Percentiles rank a stretch among this genome's conserved stretches.
These are phyloP conservation scores for Apeltes quadracus DNA, from an alignment of 2,113 vertebrate species.

Conservation along the genomic window DNA sequence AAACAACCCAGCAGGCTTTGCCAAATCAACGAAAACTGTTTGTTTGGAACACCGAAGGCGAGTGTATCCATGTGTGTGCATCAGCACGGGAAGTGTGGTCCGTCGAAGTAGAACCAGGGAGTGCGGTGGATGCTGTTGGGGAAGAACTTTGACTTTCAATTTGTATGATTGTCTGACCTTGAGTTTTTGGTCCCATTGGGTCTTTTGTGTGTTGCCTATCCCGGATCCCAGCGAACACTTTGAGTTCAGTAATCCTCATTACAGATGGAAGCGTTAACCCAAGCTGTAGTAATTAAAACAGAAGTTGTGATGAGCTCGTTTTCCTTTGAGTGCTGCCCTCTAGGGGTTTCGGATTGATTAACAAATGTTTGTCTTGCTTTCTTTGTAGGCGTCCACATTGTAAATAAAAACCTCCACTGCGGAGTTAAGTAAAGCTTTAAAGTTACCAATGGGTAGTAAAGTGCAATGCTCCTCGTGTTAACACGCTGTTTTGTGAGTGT, in stretches of 20 bases:
- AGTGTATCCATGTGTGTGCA: neutral
- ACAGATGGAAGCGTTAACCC: neutral
- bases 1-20: neutral
- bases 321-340: neutral
- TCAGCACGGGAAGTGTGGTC: neutral
- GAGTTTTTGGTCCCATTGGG: neutral
- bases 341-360: neutral
- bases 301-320: neutral
- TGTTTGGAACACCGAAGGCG: neutral
- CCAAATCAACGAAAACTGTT: neutral
- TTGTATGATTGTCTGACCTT: neutral
- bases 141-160: neutral
- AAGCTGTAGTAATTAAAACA: neutral
- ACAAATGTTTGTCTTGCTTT: neutral
- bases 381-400: neutral
- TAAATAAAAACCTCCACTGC: neutral
- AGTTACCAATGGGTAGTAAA: neutral
- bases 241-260: neutral
- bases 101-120: neutral
- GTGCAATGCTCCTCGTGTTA: too few relatives aligned
- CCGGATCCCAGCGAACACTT: neutral
- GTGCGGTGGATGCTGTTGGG: neutral
- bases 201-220: neutral
- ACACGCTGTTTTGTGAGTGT: neutral
- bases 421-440: neutral